A percentile compares a stretch with the other conserved stretches of the same genome.
These are phyloP conservation scores for Xestoiulus laeticollis DNA, from an alignment of 2,888 invertebrate species.

Conservation along the genomic window DNA sequence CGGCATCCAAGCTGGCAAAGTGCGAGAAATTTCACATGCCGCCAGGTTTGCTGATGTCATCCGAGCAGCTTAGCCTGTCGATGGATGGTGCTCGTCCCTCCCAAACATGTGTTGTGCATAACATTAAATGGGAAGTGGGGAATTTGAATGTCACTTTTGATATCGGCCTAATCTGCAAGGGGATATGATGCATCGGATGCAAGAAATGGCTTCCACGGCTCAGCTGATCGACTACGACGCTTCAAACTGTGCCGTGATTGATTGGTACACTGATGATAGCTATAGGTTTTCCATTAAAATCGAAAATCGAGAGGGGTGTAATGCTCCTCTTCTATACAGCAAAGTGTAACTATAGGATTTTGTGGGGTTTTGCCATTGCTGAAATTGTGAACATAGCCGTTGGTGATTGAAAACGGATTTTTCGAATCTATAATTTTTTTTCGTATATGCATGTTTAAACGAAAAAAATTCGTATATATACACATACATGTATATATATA, in stretches of 20 bases:
- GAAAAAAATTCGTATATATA: no score
- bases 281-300: not conserved
- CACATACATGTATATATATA: no score
- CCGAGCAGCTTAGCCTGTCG: conserved; percentile 14
- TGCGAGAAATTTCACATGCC: conserved; percentile 25
- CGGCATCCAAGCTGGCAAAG: conserved; percentile 16
- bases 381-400: no score
- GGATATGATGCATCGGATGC: conserved; percentile 46
- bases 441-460: no score
- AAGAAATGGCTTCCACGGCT: not conserved
- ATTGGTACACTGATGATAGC: not conserved
- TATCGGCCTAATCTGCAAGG: not conserved
- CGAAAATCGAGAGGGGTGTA: not conserved
- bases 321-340: not conserved
- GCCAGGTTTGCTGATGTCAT: conserved; percentile 48
- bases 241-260: conserved; percentile 6
- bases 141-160: conserved; percentile 47
- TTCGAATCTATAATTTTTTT: no score
- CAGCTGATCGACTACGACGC: not conserved
- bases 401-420: no score
- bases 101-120: conserved; percentile 47
- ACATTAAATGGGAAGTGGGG: conserved; percentile 46
- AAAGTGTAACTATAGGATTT: not conserved
- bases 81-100: conserved; percentile 17
- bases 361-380: not conserved